phyloP scores from a whole-genome alignment of 2,113 vertebrate genomes.

The Ptilonorhynchus violaceus region DNA sequence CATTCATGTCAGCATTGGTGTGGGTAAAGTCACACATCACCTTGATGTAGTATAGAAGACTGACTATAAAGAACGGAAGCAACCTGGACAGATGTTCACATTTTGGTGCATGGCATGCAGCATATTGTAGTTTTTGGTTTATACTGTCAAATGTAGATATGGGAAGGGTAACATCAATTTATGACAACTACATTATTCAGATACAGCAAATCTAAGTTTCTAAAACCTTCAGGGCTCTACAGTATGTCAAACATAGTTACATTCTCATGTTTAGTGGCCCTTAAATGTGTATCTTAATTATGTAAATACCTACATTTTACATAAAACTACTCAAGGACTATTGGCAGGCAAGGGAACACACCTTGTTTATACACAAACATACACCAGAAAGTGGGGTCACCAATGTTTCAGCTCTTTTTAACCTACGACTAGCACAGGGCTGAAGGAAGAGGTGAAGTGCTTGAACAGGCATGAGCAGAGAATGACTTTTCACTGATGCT shows the following conservation, averaged over 20 bases:
- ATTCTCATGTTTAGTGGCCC: slow-evolving; percentile 8
- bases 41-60: neutral
- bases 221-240: slow-evolving; percentile 42
- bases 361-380: neutral
- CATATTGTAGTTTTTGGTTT: slow-evolving; percentile 7
- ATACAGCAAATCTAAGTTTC: slow-evolving; percentile 52
- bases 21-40: neutral
- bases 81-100: neutral
- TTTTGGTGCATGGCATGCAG: neutral
- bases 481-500: neutral
- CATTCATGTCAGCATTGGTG: neutral
- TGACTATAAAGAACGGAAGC: neutral
- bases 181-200: slow-evolving; percentile 45
- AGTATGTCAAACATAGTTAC: slow-evolving; percentile 38
- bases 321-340: slow-evolving; percentile 22
- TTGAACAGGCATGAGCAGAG: neutral
- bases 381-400: neutral
- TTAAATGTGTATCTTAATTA: slow-evolving; percentile 46
- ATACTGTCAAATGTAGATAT: neutral
- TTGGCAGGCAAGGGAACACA: neutral
- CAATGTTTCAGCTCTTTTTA: neutral
- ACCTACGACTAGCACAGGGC: neutral
- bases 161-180: slow-evolving; percentile 16
- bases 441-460: neutral
- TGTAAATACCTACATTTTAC: slow-evolving; percentile 47